Conservation (phyloP, 2,797 vertebrate species). For the Spondyliosoma cantharus region DNA sequence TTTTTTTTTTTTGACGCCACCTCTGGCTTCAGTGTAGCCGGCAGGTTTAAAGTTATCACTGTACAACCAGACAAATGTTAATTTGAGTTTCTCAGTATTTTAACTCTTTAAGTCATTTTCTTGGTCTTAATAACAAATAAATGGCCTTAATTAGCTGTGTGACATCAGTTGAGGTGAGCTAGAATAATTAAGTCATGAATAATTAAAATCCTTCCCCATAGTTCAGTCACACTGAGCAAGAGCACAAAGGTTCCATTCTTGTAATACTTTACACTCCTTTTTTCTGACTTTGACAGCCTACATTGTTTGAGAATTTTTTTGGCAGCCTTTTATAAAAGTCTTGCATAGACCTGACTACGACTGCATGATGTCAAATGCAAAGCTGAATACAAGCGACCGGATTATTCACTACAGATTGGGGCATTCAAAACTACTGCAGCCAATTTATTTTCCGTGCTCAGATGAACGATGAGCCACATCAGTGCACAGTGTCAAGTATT, state of each 20-base stretch:
- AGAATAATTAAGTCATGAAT: neutral
- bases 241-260: neutral
- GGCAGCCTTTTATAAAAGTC: neutral
- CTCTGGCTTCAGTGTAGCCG: neutral
- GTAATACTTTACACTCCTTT: neutral
- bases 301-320: neutral
- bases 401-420: no score
- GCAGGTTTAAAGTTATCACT: neutral
- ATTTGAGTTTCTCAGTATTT: neutral
- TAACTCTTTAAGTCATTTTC: neutral
- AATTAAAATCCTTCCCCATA: neutral
- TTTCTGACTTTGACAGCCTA: neutral
- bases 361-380: neutral
- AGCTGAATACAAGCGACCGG: neutral
- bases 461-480: no score
- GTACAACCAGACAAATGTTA: neutral
- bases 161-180: neutral
- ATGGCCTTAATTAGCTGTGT: neutral
- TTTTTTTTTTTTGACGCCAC: neutral
- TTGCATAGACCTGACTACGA: neutral
- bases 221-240: neutral
- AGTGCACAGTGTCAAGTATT: no score
- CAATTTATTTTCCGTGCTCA: no score
- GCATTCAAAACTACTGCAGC: no score
- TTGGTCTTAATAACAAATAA: neutral